Conservation (phyloP, 2,113 vertebrate genomes). For the Labrus mixtus region DNA sequence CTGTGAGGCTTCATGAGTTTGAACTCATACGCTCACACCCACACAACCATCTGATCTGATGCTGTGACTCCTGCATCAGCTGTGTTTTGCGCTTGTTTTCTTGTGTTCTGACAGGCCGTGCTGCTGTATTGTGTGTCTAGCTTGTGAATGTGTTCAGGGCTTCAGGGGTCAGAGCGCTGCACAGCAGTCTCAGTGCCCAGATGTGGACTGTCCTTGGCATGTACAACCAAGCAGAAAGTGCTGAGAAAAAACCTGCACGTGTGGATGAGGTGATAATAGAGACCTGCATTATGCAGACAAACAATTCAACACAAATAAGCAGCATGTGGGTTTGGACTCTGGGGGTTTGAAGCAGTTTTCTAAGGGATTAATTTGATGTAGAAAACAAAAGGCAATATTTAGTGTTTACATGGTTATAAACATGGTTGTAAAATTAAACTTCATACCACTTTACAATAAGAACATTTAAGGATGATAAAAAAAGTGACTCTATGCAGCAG, state of each 20-base stretch:
- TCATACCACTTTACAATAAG: background rate
- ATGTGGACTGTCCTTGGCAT: constrained; percentile 72
- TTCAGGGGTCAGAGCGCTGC: constrained; percentile 62
- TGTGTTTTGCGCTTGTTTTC: too few relatives aligned
- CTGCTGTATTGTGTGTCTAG: constrained; percentile 56
- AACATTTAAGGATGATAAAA: constrained; percentile 3
- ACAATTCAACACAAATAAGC: background rate
- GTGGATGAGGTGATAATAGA: constrained; percentile 57
- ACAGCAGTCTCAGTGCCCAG: constrained; percentile 52
- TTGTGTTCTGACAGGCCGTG: constrained; percentile 71
- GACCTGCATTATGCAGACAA: constrained; percentile 14
- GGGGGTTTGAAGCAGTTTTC: constrained; percentile 1
- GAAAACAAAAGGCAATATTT: constrained; percentile 7
- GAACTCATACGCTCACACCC: constrained; percentile 27
- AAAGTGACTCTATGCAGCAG: constrained; percentile 10
- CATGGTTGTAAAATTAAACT: background rate
- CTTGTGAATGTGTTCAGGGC: constrained; percentile 56
- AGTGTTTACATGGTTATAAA: background rate
- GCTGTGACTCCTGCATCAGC: constrained; percentile 57
- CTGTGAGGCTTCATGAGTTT: constrained; percentile 60
- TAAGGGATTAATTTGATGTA: background rate
- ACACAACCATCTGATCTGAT: constrained; percentile 54
- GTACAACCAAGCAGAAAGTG: constrained; percentile 62
- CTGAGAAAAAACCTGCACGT: constrained; percentile 23
- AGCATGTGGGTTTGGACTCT: constrained; percentile 1